A percentile compares a stretch with the other conserved stretches of the same genome.
These are phyloP conservation scores for Watsonalla cultraria DNA, from an alignment of 2,888 invertebrate species.

Conservation along the genomic window DNA sequence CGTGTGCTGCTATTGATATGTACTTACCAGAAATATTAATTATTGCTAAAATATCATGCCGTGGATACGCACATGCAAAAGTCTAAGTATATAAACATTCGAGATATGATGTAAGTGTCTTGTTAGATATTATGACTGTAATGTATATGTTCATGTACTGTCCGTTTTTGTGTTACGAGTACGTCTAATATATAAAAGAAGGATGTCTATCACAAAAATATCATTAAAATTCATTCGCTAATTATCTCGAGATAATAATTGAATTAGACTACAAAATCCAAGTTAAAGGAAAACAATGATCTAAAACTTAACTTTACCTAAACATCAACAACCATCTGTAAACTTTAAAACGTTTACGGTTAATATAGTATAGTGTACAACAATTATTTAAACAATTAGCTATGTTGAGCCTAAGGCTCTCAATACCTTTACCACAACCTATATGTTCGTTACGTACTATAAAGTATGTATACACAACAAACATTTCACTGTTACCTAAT, in stretches of 20 bases:
- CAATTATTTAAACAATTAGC: conserved; percentile 36
- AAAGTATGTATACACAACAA: conserved; percentile 32
- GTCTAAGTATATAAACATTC: conserved; percentile 24
- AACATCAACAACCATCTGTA: conserved; percentile 75
- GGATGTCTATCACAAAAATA: conserved; percentile 25
- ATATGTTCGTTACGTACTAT: conserved; percentile 33
- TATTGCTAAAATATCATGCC: conserved; percentile 22
- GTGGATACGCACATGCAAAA: conserved; percentile 31
- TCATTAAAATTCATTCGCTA: conserved; percentile 51
- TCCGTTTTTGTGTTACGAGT: conserved; percentile 56
- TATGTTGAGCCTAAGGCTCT: conserved; percentile 63
- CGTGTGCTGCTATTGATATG: conserved; percentile 48
- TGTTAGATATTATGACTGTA: conserved; percentile 49
- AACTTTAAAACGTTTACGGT: conserved; percentile 65
- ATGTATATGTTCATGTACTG: conserved; percentile 60
- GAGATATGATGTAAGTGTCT: conserved; percentile 41
- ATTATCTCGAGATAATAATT: conserved; percentile 37
- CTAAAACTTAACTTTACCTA: conserved; percentile 68
- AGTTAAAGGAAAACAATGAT: conserved; percentile 30
- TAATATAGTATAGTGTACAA: conserved; percentile 49
- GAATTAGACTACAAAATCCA: conserved; percentile 31
- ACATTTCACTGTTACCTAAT: conserved; percentile 27
- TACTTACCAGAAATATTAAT: conserved; percentile 32
- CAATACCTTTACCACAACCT: conserved; percentile 51
- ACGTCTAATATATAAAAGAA: conserved; percentile 20